Percentiles rank a stretch among this genome's conserved stretches.
These are phyloP conservation scores for Machimus atricapillus DNA, from an alignment of 2,888 invertebrate species.

Conservation along the genomic window DNA sequence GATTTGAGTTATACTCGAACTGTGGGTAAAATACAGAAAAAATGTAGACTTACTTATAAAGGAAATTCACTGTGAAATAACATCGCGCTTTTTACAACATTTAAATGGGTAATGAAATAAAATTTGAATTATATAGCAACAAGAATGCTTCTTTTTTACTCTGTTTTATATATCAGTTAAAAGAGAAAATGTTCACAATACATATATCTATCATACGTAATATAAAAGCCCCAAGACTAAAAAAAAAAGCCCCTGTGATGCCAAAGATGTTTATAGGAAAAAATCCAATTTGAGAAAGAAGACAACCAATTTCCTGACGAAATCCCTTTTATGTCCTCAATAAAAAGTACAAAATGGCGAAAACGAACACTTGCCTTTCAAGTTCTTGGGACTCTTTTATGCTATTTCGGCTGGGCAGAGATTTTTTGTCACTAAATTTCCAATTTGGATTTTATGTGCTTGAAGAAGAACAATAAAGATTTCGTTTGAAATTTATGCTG, in stretches of 20 bases:
- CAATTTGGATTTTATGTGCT: slow-evolving; percentile 16
- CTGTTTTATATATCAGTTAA: no score
- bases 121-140: no score
- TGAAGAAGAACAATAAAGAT: not conserved
- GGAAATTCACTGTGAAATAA: no score
- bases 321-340: slow-evolving; percentile 51
- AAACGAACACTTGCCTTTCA: slow-evolving; percentile 44
- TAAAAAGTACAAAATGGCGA: slow-evolving; percentile 47
- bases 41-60: no score
- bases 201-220: not conserved
- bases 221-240: not conserved
- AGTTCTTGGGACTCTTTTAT: slow-evolving; percentile 16
- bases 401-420: not conserved
- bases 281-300: slow-evolving; percentile 48
- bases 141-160: no score
- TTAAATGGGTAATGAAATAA: no score
- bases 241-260: not conserved
- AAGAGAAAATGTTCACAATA: not conserved
- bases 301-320: slow-evolving; percentile 50
- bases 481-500: not conserved
- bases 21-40: no score
- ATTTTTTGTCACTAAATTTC: slow-evolving; percentile 13
- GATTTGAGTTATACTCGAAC: no score
- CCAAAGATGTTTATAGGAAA: slow-evolving; percentile 8
- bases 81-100: no score